Evolutionary conservation across 1,140 invertebrate species (phyloP).

Genomic region (Drosophila sucinea): DNA sequence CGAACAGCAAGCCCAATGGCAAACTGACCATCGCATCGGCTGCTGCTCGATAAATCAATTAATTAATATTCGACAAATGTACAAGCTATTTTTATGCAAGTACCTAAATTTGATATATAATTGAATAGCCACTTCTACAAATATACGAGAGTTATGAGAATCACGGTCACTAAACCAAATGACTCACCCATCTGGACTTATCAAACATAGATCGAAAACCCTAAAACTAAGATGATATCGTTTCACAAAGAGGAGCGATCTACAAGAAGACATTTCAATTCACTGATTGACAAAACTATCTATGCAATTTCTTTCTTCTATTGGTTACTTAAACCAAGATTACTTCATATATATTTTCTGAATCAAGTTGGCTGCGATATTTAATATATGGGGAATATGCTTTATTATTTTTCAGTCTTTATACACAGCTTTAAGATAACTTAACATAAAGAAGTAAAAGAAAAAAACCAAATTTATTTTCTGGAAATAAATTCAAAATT

Average conservation of each 20-base stretch:
- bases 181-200: not conserved
- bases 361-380: conserved; percentile 24
- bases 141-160: conserved; percentile 1
- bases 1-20: conserved; percentile 39
- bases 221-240: not conserved
- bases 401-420: conserved; percentile 9
- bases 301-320: too few relatives aligned
- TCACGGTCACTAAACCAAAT: conserved; percentile 6
- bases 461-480: conserved; percentile 13
- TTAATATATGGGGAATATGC: not conserved
- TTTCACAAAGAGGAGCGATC: too few relatives aligned
- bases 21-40: conserved; percentile 39
- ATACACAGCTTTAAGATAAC: not conserved
- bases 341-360: not conserved
- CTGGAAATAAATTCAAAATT: conserved; percentile 19
- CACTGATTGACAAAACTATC: too few relatives aligned
- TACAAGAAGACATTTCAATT: too few relatives aligned
- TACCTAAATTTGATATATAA: conserved; percentile 51
- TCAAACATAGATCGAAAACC: not conserved
- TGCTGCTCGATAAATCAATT: conserved; percentile 32
- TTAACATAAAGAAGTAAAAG: not conserved
- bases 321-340: too few relatives aligned
- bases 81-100: conserved; percentile 40
- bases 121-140: conserved; percentile 22
- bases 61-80: conserved; percentile 68